Base-by-base conservation (phyloP, 2,113 vertebrate genomes). In the Myrmecophaga tridactyla region DNA sequence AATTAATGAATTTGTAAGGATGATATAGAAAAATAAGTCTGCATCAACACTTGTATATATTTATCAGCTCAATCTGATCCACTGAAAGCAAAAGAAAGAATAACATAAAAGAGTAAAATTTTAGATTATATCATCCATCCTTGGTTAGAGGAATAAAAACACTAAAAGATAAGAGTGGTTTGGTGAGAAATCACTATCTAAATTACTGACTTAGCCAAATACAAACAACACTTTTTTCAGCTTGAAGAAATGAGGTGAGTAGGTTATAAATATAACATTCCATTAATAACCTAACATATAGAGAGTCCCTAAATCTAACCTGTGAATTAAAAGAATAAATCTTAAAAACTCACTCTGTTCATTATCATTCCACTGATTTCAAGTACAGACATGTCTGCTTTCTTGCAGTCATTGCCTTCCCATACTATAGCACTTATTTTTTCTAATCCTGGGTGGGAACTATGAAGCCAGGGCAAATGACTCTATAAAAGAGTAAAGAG, bases 321-420 rank as follows among this genome's bases (percentile, higher is more conserved):
- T 7, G 31, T 83, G 20, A 89, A 86, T 11, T 46, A 51, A 76
- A 89, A 81, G 29, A 86, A 90, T 60, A 95, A 62, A 93, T 65
- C 7, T 63, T 76, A 65, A 95, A 96, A 97, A 97, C 99, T 99
- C 93, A 99, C 99, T 97, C 98, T 98, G 98, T 99, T 99, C 99
- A 99, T 99, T 89, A 99, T 99, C 99, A 99, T 99, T 43, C 99
- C 99, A 80, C 99, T 99, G 98, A 99, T 99, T 98, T 99, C 99
- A 97, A 99, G 99, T 6, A 99, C 99, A 62, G 99, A 99, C 99
- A 99, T 99, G 97, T 99, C 99, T 1, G 99, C 99, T 97, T 99
- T 99, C 98, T 99, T 99, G 81, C 99, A 99, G 76, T 99, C 99
- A 89, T 99, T 99, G 65, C 99, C 99, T 97, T 99, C 99, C 99